Base-by-base conservation (phyloP, 2,888 invertebrate species). In the Netelia melanura region DNA sequence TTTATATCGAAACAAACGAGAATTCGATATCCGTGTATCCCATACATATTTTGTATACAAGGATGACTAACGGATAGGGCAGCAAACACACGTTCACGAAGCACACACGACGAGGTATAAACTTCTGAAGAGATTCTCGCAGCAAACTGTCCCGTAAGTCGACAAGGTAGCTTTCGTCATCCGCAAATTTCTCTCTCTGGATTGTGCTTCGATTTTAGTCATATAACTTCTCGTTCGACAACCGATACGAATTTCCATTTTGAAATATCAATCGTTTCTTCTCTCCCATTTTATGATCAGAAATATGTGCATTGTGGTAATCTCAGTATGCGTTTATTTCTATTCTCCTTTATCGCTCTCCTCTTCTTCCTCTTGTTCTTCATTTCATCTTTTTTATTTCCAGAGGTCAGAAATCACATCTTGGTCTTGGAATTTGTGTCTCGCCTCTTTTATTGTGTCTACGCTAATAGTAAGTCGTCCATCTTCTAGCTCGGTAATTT, bases 131-230 rank as follows among this genome's bases (percentile, higher is more conserved):
- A 48, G 10, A 48, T 48, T 48, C 10, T 14, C 48, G 48, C 2
- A 58, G 58, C 8, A 58, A 21, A 58, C 9, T 17, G 6, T 62
- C 2, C 52, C 72, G 64, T 11, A 25, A 38, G 76, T 76, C 76
- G 76, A 56, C n/a, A 76, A 76, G 1, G 65, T 76, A 76, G 76
- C n/a, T 38, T 21, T 17, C 75, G 64, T 38, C 21, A 6, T 17
- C 14, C 14, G 5, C n/a, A n/a, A 58, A 58, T 58, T 58, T 21
- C 10, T 21, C 17, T 58, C 17, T 23, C 10, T 48, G 2, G 11
- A 1, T 48, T 48, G 14, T 3, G 11, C 14, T 48, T 10, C 48
- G 14, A 48, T 48, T 48, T 48, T 48, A 48, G 14, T 48, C 11
- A 48, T 48, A 48, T 14, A 10, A 10, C 48, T 48, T 48, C 48